Base-by-base conservation (phyloP, 2,797 vertebrate species). In the Thripadectes ignobilis region DNA sequence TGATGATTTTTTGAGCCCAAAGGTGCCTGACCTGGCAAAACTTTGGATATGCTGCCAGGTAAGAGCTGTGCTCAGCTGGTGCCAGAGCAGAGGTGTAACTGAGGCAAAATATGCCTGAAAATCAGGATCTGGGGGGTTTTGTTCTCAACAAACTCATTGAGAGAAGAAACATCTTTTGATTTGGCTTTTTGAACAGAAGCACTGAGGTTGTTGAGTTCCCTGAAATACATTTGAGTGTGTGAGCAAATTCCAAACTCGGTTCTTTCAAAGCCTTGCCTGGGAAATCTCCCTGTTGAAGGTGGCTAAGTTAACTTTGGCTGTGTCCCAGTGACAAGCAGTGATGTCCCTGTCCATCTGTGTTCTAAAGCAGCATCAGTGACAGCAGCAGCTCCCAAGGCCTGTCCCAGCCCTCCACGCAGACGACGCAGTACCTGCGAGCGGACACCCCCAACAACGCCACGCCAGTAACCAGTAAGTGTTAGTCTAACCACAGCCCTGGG, bases 381-480 rank as follows among this genome's bases (percentile, higher is more conserved):
- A 99, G 99, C 93, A 99, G 99, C 81, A 99, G 99, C 97, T 99
- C 99, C 2, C 99, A 99, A 97, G 99, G 99, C 24, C 98, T 99
- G 39, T 99, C 99, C 39, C 99, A 99, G 88, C 99, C 99, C 4
- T 99, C 99, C 88, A 99, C 99, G 4, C 99, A 99, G 98, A 99
- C 99, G 3, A 99, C 99, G 0, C 99, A 99, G 98, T 99, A 99
- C 97, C 98, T 99, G 98, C 98, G 99, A 95, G 99, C 99, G 1
- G 99, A 99, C 97, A 99, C 99, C 0, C 99, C 99, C 38, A 99
- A 99, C 98, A 99, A 99, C 5, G 99, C 98, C 38, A 98, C 99
- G 1, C 98, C 99, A 9, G 98, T 99, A 97, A 99, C 99, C 97
- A 99, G 99, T 99, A 99, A 99, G 99, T 98, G 95, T 97, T 95